These are phyloP conservation scores for Glyptemys insculpta DNA, from an alignment of 2,797 vertebrate genomes.

Conservation along the genomic window DNA sequence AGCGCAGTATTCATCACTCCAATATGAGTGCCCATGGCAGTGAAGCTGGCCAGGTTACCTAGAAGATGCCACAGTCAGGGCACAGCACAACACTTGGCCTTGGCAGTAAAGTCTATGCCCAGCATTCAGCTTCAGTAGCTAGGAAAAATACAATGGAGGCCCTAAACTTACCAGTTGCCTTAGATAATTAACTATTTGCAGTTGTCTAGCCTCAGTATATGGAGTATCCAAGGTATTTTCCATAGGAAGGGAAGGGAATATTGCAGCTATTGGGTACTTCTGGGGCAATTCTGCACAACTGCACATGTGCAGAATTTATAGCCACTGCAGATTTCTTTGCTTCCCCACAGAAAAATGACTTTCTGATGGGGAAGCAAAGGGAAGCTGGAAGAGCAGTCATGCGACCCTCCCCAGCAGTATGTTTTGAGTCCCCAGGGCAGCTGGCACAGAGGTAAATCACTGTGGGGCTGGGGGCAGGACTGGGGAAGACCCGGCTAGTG, in stretches of 20 bases:
- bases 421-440: too few species aligned
- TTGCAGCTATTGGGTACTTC: background rate
- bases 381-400: too few species aligned
- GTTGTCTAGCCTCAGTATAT: background rate
- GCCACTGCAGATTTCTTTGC: too few species aligned
- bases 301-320: too few species aligned
- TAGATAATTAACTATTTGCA: slow-evolving; percentile 13
- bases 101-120: slow-evolving; percentile 29
- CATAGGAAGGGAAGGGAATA: background rate
- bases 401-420: too few species aligned
- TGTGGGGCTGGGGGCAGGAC: too few species aligned
- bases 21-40: background rate
- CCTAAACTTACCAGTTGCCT: slow-evolving; percentile 31
- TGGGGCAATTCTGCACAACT: too few species aligned
- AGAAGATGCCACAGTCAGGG: slow-evolving; percentile 17
- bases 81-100: slow-evolving; percentile 25
- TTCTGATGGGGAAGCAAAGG: too few species aligned
- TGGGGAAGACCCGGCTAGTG: too few species aligned
- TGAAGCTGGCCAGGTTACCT: slow-evolving; percentile 29
- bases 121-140: slow-evolving; percentile 63
- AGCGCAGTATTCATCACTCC: slow-evolving; percentile 44
- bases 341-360: too few species aligned
- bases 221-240: background rate
- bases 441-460: too few species aligned
- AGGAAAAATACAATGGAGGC: slow-evolving; percentile 25